These are phyloP conservation scores for Helobdella robusta DNA, from an alignment of 2,888 invertebrate species.

Conservation along the genomic window DNA sequence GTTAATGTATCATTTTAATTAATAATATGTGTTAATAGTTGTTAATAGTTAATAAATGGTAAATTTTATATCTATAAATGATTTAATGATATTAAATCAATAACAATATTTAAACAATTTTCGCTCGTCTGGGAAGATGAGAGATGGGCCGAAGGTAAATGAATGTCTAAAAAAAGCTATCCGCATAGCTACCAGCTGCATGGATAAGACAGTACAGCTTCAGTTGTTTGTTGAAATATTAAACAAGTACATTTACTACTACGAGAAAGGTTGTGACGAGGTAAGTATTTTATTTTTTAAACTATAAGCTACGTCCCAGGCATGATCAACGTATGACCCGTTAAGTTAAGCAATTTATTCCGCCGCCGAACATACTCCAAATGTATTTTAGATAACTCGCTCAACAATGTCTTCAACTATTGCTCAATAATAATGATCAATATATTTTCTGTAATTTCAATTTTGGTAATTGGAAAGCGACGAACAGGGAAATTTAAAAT, in stretches of 20 bases:
- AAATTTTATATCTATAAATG: too few species aligned
- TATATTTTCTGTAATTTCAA: too few species aligned
- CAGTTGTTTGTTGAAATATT: slow-evolving; percentile 88
- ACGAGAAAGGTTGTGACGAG: slow-evolving; percentile 72
- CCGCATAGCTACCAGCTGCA: slow-evolving; percentile 88
- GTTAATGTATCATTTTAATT: too few species aligned
- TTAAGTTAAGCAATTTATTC: not conserved
- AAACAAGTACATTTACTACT: slow-evolving; percentile 83
- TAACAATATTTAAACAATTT: too few species aligned
- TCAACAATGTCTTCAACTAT: too few species aligned
- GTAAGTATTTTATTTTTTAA: slow-evolving; percentile 47
- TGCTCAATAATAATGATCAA: too few species aligned
- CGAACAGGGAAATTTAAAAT: too few species aligned
- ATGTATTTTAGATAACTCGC: not conserved
- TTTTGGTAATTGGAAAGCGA: too few species aligned
- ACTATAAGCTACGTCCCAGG: not conserved
- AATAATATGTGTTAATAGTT: too few species aligned
- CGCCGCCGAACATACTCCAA: not conserved
- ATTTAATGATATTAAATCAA: too few species aligned
- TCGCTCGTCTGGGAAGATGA: too few species aligned
- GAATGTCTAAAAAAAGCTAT: slow-evolving; percentile 92
- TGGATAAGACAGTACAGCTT: slow-evolving; percentile 91
- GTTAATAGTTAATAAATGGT: too few species aligned
- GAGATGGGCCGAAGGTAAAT: slow-evolving; percentile 78
- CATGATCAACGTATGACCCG: not conserved